Evolutionary conservation across 2,797 vertebrate species (phyloP), one percentile per base, ranked within the genome.

Genomic region (Parauchenoglanis punctatus): DNA sequence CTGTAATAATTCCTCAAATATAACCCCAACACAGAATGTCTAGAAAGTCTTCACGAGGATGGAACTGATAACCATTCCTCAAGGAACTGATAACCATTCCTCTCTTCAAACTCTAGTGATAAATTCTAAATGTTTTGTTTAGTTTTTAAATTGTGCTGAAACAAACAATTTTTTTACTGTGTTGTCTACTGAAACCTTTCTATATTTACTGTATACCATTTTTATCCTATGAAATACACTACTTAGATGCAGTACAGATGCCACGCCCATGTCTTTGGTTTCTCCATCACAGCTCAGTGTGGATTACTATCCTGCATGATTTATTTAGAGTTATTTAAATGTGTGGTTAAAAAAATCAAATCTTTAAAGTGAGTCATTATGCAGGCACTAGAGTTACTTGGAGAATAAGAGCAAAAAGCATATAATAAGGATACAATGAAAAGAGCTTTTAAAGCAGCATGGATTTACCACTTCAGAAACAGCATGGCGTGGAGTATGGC

Each of bases 391-490:
- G 52, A 54, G n/a, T 31, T 78, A 54, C 15, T 54, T 7, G 28
- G 7, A 18, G 15, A 78, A 40, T 44, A 81, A 83, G 89, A 7
- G 49, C 40, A 86, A 77, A 84, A 88, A 85, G 44, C 25, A 52
- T n/a, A 49, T n/a, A 76, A 76, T 52, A 76, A 56, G 49, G 28
- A 77, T 54, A 10, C n/a, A 18, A 52, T 76, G 72, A 15, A 7
- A 88, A 86, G 58, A 28, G 10, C n/a, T 65, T 65, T 63, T 59
- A 49, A 76, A 46, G 17, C 72, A 35, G n/a, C 11, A 65, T 15
- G 52, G 59, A 65, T 67, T 63, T 49, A 85, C 31, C 12, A 20
- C 59, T 59, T 81, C 86, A 81, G 58, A 82, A 68, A 61, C 54
- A 11, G 68, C 65, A n/a, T 46, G 23, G 18, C 59, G 82, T 83